Evolutionary conservation across 2,888 invertebrate genomes (phyloP), one percentile per base, ranked within the genome.

Genomic region (Lucinisca nassula): DNA sequence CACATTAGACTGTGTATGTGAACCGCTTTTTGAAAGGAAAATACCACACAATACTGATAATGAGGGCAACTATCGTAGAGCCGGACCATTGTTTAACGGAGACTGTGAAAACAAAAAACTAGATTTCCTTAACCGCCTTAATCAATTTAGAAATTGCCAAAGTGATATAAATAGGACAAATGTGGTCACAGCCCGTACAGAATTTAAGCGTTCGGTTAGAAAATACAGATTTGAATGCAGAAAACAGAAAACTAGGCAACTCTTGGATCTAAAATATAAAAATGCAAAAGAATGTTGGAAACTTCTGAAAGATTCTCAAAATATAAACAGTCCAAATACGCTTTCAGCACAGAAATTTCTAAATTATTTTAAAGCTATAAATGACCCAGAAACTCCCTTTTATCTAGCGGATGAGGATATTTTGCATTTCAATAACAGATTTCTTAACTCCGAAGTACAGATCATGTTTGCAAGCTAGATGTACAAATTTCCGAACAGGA

Each of bases 11-110:
- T 30, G 3, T 61, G 61, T 61, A 30, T 61, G 61, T 27, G 30
- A 30, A 61, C 61, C 61, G 4, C 21, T 61, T 55, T 61, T 61
- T 61, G 61, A 61, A 61, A 61, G 30, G 61, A 61, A 61, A 61
- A 12, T 55, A n/a, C 55, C 55, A 55, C 12, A 4, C 21, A 21
- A 21, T 4, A 30, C 27, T 17, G 21, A 30, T 30, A 30, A 61
- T 17, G 6, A 27, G 6, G 1, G 14, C 30, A 24, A 61, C 17
- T 27, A 27, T 30, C 6, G 21, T 27, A 30, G 1, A 17, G 8
- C 27, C 4, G 10, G 3, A 30, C 27, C 21, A 24, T 27, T 17
- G 6, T 61, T 17, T 21, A 27, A 61, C 17, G 61, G 30, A 21
- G 61, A 61, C 6, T 61, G 61, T 61, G 61, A 61, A 61, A 61